Evolutionary conservation across 2,888 invertebrate species (phyloP).

Genomic region (Brenthis ino): DNA sequence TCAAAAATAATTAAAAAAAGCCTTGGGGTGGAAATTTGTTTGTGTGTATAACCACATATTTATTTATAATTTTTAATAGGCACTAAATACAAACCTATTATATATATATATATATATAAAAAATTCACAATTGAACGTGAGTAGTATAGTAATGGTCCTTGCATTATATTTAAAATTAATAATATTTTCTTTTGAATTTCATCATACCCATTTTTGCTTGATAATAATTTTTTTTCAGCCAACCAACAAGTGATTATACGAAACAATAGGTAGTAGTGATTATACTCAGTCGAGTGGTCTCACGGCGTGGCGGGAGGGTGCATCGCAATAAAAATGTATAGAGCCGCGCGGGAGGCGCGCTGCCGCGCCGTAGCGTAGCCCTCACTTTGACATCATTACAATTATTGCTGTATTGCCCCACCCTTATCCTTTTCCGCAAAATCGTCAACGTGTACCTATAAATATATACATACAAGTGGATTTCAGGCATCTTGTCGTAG

Average conservation of each 20-base stretch:
- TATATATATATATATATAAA: no score
- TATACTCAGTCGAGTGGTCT: slow-evolving; percentile 73
- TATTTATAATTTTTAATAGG: no score
- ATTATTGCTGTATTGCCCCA: slow-evolving; percentile 64
- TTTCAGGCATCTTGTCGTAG: slow-evolving; percentile 16
- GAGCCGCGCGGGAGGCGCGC: slow-evolving; percentile 47
- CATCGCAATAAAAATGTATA: slow-evolving; percentile 66
- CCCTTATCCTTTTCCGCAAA: slow-evolving; percentile 55
- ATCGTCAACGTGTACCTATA: slow-evolving; percentile 47
- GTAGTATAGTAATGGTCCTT: no score
- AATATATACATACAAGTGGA: slow-evolving; percentile 42
- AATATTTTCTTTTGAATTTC: no score
- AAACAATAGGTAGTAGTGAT: slow-evolving; percentile 67
- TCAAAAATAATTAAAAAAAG: no score
- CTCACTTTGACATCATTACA: slow-evolving; percentile 71
- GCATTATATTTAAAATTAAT: no score
- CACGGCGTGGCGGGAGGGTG: slow-evolving; percentile 57
- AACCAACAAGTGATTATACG: slow-evolving; percentile 56
- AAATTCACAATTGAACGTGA: no score
- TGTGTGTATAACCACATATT: no score
- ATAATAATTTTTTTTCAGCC: slow-evolving; percentile 41
- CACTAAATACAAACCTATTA: no score
- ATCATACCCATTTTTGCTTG: slow-evolving; percentile 2
- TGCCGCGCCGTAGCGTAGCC: slow-evolving; percentile 45
- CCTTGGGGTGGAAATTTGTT: no score